Conservation (phyloP, 2,113 vertebrate genomes). For the Polypterus bichir region DNA sequence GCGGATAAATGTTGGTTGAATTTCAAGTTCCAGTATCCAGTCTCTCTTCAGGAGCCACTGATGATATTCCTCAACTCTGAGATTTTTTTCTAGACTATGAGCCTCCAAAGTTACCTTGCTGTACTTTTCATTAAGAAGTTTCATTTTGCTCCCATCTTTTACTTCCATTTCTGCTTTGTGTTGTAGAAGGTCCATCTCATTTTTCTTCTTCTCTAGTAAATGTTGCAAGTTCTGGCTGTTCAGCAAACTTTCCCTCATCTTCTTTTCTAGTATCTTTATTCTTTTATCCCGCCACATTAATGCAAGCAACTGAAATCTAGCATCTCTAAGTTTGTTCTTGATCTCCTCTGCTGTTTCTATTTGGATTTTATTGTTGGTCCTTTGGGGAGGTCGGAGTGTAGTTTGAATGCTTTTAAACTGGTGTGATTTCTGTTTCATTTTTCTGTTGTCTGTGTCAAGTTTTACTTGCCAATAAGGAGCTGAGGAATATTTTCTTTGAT, state of each 20-base stretch:
- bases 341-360: accelerated
- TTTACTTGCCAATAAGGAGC: not conserved
- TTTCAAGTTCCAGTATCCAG: conserved; percentile 34
- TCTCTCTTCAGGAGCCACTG: conserved; percentile 20
- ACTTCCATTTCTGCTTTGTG: not conserved
- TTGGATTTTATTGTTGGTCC: not conserved
- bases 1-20: conserved; percentile 22
- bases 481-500: conserved; percentile 14
- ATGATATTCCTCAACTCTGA: conserved; percentile 30
- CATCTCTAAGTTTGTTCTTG: not conserved
- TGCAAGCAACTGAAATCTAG: conserved; percentile 22
- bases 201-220: not conserved
- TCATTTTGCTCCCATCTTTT: accelerated
- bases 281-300: conserved; percentile 3
- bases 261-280: accelerated
- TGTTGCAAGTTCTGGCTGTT: not conserved
- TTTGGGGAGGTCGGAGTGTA: not conserved
- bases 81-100: conserved; percentile 14
- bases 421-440: not conserved
- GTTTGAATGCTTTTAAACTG: accelerated
- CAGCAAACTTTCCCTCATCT: accelerated
- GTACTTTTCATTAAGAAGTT: not conserved
- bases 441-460: accelerated
- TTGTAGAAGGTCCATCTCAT: accelerated
- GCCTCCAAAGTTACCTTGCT: conserved; percentile 2